A percentile compares a stretch with the other conserved stretches of the same genome.
These are phyloP conservation scores for Donacobius atricapilla DNA, from an alignment of 2,113 vertebrate genomes.

Conservation along the genomic window DNA sequence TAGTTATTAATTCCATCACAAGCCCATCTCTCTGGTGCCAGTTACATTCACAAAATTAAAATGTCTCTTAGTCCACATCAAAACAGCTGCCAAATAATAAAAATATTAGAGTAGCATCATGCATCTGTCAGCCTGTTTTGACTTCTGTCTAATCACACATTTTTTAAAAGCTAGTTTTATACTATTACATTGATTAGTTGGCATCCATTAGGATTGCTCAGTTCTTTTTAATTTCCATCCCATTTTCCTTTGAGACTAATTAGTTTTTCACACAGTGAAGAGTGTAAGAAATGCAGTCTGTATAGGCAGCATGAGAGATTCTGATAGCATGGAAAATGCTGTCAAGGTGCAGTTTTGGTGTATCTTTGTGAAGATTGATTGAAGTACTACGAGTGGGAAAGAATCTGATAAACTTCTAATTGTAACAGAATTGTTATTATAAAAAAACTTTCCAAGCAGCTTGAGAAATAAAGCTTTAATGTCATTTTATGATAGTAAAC, in stretches of 20 bases:
- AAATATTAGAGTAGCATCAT: not conserved
- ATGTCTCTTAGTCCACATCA: not conserved
- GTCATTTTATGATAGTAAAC: not conserved
- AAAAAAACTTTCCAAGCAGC: not conserved
- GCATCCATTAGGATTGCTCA: not conserved
- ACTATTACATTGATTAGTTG: constrained; percentile 7
- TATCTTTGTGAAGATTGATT: not conserved
- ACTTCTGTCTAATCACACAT: not conserved
- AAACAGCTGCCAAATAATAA: not conserved
- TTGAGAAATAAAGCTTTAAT: not conserved
- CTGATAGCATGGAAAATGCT: not conserved
- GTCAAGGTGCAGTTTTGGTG: not conserved
- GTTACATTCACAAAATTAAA: constrained; percentile 23
- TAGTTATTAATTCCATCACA: not conserved
- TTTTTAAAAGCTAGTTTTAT: not conserved
- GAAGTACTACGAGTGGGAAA: not conserved
- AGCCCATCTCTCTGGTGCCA: not conserved
- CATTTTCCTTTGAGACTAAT: not conserved
- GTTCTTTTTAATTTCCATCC: not conserved
- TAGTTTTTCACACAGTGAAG: not conserved
- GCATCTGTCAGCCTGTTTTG: not conserved
- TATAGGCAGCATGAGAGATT: not conserved
- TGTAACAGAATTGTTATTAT: not conserved
- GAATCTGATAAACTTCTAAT: not conserved
- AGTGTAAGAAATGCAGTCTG: not conserved